Conservation (phyloP, 1,140 invertebrate genomes). For the Nephila pilipes region DNA sequence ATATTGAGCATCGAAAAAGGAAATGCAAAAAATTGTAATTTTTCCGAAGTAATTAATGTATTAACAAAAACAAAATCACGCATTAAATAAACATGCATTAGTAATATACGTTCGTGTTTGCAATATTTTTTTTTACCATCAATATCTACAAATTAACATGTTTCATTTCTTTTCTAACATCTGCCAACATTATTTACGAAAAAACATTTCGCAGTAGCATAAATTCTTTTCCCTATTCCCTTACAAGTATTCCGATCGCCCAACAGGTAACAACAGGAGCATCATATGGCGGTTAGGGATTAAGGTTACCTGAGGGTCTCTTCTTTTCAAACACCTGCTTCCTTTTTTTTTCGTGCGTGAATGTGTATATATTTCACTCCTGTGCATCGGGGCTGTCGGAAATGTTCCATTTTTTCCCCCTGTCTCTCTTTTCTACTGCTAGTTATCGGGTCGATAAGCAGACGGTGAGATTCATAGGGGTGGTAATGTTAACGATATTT, state of each 20-base stretch:
- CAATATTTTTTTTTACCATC: too few species aligned
- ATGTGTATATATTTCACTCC: neutral
- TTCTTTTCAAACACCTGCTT: constrained; percentile 38
- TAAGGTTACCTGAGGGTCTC: constrained; percentile 56
- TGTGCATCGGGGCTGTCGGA: constrained; percentile 56
- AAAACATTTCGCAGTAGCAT: too few species aligned
- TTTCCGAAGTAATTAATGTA: too few species aligned
- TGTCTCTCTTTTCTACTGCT: constrained; percentile 7
- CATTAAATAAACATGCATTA: too few species aligned
- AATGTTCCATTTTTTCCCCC: constrained; percentile 20
- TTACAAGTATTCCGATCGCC: neutral
- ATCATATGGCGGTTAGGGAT: neutral
- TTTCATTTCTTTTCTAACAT: too few species aligned
- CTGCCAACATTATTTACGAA: too few species aligned
- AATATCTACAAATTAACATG: too few species aligned
- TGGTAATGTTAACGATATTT: neutral
- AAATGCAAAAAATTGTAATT: too few species aligned
- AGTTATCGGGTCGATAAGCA: neutral
- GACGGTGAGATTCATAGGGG: neutral
- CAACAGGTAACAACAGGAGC: constrained; percentile 41
- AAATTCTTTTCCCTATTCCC: neutral
- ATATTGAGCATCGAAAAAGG: too few species aligned
- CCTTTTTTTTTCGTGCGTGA: constrained; percentile 27
- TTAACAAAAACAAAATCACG: too few species aligned
- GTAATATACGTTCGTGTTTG: too few species aligned